These are phyloP conservation scores for Aspidiotus destructor DNA, from an alignment of 2,888 invertebrate species.

Conservation along the genomic window DNA sequence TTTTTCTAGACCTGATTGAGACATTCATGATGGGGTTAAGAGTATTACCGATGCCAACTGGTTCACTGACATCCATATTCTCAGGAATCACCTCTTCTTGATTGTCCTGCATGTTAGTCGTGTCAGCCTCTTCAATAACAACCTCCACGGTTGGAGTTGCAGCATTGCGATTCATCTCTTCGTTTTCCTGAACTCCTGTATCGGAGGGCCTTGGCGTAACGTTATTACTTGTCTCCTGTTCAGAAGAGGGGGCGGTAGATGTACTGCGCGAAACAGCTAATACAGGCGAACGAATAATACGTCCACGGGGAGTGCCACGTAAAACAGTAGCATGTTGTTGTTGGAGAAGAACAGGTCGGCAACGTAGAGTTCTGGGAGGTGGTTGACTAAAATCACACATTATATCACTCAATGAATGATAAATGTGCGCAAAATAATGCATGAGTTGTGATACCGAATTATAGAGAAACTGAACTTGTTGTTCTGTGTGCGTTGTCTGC, in stretches of 20 bases:
- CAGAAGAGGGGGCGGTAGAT: conserved; percentile 1
- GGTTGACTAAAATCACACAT: conserved; percentile 59
- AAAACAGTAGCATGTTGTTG: conserved; percentile 42
- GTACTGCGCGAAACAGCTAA: conserved; percentile 21
- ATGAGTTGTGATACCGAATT: conserved; percentile 68
- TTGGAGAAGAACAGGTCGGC: conserved; percentile 62
- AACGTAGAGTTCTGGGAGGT: conserved; percentile 59
- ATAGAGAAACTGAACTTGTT: conserved; percentile 42
- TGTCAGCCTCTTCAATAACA: conserved; percentile 27
- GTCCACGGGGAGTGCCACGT: conserved; percentile 6
- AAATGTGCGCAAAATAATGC: conserved; percentile 78
- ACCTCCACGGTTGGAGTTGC: conserved; percentile 26
- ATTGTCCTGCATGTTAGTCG: conserved; percentile 26
- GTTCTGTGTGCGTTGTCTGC: conserved; percentile 27
- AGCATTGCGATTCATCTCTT: conserved; percentile 9
- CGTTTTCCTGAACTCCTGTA: not conserved
- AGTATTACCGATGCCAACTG: not conserved
- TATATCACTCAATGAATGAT: conserved; percentile 80
- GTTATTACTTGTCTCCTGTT: not conserved
- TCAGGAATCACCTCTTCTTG: conserved; percentile 11
- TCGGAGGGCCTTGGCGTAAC: not conserved
- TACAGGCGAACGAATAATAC: conserved; percentile 23
- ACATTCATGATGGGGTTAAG: too few species aligned
- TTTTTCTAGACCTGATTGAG: too few species aligned
- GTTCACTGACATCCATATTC: conserved; percentile 26